phyloP scores from a whole-genome alignment of 2,888 invertebrate species.

The Polyommatus icarus region DNA sequence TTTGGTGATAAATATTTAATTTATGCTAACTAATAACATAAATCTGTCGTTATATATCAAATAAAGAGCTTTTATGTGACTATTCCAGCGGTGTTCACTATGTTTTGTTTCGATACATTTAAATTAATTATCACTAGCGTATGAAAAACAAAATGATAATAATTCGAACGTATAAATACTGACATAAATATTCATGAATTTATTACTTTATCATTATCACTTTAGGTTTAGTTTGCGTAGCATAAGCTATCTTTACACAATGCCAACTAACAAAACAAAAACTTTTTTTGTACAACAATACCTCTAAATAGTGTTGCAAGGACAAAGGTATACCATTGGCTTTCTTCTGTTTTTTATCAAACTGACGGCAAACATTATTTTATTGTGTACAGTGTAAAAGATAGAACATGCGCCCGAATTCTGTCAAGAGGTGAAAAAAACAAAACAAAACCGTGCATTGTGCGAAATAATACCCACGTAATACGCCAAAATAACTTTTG shows the following conservation, averaged over 20 bases:
- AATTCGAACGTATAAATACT: not conserved
- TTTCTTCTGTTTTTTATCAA: not conserved
- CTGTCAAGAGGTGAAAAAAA: conserved; percentile 16
- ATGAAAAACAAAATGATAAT: not conserved
- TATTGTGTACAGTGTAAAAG: not conserved
- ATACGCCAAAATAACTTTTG: conserved; percentile 1
- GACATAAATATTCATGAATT: not conserved
- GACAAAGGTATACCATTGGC: not conserved
- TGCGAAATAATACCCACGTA: conserved; percentile 18
- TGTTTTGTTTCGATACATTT: conserved; percentile 19
- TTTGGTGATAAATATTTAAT: conserved; percentile 18
- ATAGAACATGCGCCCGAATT: not conserved
- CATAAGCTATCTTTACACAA: too few relatives aligned
- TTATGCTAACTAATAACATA: conserved; percentile 22
- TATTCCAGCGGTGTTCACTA: not conserved
- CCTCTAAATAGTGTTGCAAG: not conserved
- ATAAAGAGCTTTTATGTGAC: conserved; percentile 22
- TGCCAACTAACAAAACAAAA: too few relatives aligned
- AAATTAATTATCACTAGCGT: not conserved
- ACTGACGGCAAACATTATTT: not conserved
- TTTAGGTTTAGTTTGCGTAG: too few relatives aligned
- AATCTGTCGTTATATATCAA: conserved; percentile 17
- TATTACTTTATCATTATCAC: not conserved
- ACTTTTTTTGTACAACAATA: too few relatives aligned
- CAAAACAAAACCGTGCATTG: not conserved